Base-by-base conservation (phyloP, 2,888 invertebrate species). In the Chaitophorus viminalis region DNA sequence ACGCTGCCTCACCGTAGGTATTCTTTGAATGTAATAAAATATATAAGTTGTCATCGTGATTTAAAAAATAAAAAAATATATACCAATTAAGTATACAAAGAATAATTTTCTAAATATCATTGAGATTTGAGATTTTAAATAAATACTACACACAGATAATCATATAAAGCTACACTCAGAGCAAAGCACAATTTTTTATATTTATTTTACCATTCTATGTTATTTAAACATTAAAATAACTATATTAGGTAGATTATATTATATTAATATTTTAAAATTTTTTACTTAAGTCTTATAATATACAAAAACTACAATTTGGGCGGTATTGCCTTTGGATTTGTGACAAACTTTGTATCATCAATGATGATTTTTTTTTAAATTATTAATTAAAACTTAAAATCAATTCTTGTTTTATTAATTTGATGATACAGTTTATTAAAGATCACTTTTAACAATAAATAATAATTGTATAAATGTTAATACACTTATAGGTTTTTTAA, bases 231-330 rank as follows among this genome's bases (percentile, higher is more conserved):
- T 36, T 36, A n/a, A 21, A 72, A 72, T 72, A 36, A 72, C 33
- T 36, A 21, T 33, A 36, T 72, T 72, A 36, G 72, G 33, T 72
- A 72, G 72, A 72, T 72, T 3, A 72, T 33, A 33, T 36, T 33
- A 72, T 72, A 72, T 72, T 36, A 72, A 72, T 72, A 72, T 72
- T 72, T 72, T 72, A 36, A 72, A 70, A 72, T 72, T 72, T 72
- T 72, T 72, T 14, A 72, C 72, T 72, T 36, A 72, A 18, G 72
- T 39, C 36, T 6, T 39, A 3, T 6, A 5, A 6, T 5, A 39
- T 39, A 39, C 36, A 39, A 39, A 39, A 68, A 68, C 65, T 68
- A 68, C 65, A 68, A 68, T n/a, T 68, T 68, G 25, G 9, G 65
- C n/a, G n/a, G n/a, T n/a, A n/a, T n/a, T n/a, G n/a, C n/a, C n/a